Evolutionary conservation across 2,888 invertebrate species (phyloP).

Genomic region (Drosophila quinaria): DNA sequence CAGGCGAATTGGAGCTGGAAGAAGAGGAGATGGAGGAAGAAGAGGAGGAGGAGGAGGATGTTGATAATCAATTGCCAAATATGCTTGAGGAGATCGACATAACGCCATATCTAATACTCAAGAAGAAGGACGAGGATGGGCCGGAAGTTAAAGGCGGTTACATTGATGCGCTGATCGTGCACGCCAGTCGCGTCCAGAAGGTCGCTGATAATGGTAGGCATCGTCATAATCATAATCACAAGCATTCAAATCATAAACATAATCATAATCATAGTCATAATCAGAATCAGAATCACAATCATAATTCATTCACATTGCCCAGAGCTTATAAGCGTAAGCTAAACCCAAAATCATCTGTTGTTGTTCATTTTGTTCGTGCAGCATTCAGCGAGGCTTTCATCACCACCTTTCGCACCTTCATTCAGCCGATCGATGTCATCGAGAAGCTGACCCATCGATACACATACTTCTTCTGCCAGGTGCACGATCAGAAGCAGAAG

Average conservation of each 20-base stretch:
- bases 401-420: constrained; percentile 98
- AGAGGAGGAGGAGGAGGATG: constrained; percentile 50
- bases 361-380: constrained; percentile 65
- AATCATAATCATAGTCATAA: constrained; percentile 14
- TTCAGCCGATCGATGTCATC: constrained; percentile 94
- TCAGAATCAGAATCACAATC: constrained; percentile 12
- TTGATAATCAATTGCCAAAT: constrained; percentile 85
- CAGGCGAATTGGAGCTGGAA: constrained; percentile 22
- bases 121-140: constrained; percentile 93
- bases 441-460: constrained; percentile 91
- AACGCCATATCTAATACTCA: constrained; percentile 91
- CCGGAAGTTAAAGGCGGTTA: constrained; percentile 97
- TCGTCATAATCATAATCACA: constrained; percentile 18
- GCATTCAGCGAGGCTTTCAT: constrained; percentile 95
- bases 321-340: constrained; percentile 30
- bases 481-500: constrained; percentile 90
- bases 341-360: constrained; percentile 36
- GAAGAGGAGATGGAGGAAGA: constrained; percentile 41
- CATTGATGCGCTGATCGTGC: constrained; percentile 97
- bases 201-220: constrained; percentile 84
- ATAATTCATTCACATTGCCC: constrained; percentile 26
- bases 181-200: constrained; percentile 97
- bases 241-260: constrained; percentile 16
- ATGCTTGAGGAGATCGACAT: constrained; percentile 93
- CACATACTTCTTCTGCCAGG: constrained; percentile 89